Percentiles rank a stretch among this genome's conserved stretches.
Conservation (phyloP, 2,113 vertebrate species). For the Arothron firmamentum region DNA sequence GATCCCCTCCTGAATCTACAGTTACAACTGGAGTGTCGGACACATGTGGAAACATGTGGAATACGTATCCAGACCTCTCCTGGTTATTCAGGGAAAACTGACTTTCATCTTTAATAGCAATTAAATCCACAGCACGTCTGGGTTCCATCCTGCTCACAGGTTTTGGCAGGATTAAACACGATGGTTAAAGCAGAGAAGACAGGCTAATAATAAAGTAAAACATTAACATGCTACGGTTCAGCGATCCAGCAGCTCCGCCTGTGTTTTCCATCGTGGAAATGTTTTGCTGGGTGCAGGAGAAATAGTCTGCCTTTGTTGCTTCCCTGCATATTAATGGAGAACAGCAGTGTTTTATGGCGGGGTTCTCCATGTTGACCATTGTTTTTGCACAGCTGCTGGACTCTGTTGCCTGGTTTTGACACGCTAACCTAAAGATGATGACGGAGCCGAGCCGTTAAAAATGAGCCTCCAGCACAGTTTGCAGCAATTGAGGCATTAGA, state of each 20-base stretch:
- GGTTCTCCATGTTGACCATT: slow-evolving; percentile 14
- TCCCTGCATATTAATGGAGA: slow-evolving; percentile 25
- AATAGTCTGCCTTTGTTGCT: background rate
- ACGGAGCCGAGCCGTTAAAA: slow-evolving; percentile 28
- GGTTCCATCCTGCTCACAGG: slow-evolving; percentile 29
- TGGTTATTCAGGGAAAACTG: slow-evolving; percentile 50
- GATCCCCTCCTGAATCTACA: slow-evolving; percentile 44
- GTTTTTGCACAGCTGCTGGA: slow-evolving; percentile 42
- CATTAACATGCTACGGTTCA: slow-evolving; percentile 16
- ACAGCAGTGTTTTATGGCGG: slow-evolving; percentile 37
- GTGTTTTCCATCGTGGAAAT: slow-evolving; percentile 23
- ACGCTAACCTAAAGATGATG: slow-evolving; percentile 48
- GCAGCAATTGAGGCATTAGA: too few relatives aligned
- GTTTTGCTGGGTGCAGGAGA: slow-evolving; percentile 4
- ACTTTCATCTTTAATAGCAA: slow-evolving; percentile 51
- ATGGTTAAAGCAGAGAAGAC: slow-evolving; percentile 10
- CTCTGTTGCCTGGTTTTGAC: slow-evolving; percentile 53
- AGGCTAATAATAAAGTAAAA: slow-evolving; percentile 24
- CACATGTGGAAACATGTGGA: slow-evolving; percentile 53
- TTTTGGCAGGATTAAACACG: slow-evolving; percentile 30
- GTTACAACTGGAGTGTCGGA: slow-evolving; percentile 40
- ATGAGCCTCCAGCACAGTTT: too few relatives aligned
- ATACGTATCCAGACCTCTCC: slow-evolving; percentile 35
- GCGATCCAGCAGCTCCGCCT: slow-evolving; percentile 25
- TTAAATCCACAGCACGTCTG: slow-evolving; percentile 36